Evolutionary conservation across 2,113 vertebrate species (phyloP).

Genomic region (Irena cyanogastra): DNA sequence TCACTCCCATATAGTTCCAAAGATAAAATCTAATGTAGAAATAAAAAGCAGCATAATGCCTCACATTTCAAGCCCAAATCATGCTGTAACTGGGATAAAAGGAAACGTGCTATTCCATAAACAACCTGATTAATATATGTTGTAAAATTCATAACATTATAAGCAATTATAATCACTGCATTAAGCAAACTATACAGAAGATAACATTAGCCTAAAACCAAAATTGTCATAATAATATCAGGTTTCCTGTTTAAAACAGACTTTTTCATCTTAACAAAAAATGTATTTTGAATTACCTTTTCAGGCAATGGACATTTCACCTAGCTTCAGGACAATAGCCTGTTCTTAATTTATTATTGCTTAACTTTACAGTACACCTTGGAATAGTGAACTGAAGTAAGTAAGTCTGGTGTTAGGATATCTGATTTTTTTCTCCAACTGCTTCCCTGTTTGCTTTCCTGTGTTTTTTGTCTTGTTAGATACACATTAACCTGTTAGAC

Average conservation of each 20-base stretch:
- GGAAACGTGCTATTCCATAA: background rate
- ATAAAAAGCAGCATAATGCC: background rate
- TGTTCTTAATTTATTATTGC: background rate
- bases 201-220: background rate
- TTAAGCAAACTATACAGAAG: background rate
- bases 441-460: background rate
- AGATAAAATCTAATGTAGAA: conserved; percentile 40
- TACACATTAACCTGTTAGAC: conserved; percentile 28
- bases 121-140: background rate
- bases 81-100: background rate
- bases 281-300: background rate
- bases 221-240: background rate
- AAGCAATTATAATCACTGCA: background rate
- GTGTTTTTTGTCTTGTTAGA: conserved; percentile 30
- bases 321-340: background rate
- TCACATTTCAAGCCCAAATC: conserved; percentile 6
- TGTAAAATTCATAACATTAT: background rate
- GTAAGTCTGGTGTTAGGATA: background rate
- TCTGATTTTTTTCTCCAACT: background rate
- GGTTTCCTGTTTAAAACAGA: conserved; percentile 16
- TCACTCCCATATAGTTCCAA: background rate
- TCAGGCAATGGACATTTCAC: background rate
- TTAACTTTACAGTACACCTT: conserved; percentile 8
- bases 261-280: conserved; percentile 1
- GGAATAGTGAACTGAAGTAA: background rate